These are phyloP conservation scores for Axea sp. DNA, from an alignment of 2,888 invertebrate species.

Conservation along the genomic window DNA sequence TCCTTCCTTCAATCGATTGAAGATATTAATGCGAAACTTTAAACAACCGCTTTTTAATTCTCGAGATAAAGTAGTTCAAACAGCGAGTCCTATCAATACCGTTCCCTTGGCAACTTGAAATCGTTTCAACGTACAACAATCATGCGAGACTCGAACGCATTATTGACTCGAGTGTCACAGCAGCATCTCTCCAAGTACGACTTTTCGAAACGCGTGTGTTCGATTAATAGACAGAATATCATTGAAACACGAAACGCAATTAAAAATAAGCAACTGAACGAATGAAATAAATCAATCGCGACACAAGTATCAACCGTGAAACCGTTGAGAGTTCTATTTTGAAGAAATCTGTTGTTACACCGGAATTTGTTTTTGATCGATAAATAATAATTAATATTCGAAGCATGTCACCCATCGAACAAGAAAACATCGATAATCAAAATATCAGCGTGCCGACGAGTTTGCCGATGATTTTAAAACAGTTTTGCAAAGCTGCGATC, in stretches of 20 bases:
- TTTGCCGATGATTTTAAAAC: conserved; percentile 90
- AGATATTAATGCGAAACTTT: too few relatives aligned
- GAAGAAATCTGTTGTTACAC: not conserved
- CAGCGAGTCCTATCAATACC: conserved; percentile 35
- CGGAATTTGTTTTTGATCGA: too few relatives aligned
- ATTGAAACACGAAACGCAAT: too few relatives aligned
- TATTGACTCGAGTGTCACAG: conserved; percentile 15
- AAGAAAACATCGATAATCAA: conserved; percentile 2
- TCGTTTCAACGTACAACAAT: conserved; percentile 22
- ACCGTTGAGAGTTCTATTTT: too few relatives aligned
- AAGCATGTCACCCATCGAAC: conserved; percentile 45
- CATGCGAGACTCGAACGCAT: conserved; percentile 3
- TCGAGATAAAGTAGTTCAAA: conserved; percentile 39
- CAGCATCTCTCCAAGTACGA: too few relatives aligned
- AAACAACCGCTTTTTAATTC: conserved; percentile 19
- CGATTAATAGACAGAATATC: too few relatives aligned
- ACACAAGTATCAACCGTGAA: too few relatives aligned
- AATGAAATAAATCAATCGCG: too few relatives aligned
- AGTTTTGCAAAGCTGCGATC: conserved; percentile 94
- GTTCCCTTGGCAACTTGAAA: conserved; percentile 38
- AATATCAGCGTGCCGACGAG: conserved; percentile 91
- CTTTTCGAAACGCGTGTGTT: too few relatives aligned
- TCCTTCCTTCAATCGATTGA: too few relatives aligned
- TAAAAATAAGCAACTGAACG: too few relatives aligned
- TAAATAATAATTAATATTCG: too few relatives aligned